A percentile compares a stretch with the other conserved stretches of the same genome.
Evolutionary conservation across 2,113 vertebrate genomes (phyloP).

Genomic region (Hippocampus barbouri): DNA sequence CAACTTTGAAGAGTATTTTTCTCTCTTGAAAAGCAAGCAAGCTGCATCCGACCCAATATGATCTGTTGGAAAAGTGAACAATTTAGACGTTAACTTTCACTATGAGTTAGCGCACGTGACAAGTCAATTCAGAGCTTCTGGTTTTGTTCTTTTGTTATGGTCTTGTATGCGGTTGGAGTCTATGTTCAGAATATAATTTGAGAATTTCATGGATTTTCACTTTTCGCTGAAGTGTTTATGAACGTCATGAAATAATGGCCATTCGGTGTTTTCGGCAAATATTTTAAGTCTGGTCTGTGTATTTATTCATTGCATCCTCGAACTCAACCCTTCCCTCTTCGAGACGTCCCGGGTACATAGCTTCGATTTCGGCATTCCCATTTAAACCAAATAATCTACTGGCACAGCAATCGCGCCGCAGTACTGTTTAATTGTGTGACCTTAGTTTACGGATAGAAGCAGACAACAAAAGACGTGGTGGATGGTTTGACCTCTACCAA

Average conservation of each 20-base stretch:
- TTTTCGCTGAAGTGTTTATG: background rate
- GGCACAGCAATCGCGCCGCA: too few relatives aligned
- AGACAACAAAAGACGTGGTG: too few relatives aligned
- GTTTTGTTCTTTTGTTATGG: background rate
- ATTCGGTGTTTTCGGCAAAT: background rate
- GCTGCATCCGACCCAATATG: background rate
- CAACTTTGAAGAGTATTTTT: background rate
- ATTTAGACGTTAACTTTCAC: background rate
- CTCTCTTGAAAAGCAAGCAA: background rate
- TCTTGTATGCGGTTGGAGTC: background rate
- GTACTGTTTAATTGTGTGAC: too few relatives aligned
- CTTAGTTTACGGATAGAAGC: too few relatives aligned
- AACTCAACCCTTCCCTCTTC: background rate
- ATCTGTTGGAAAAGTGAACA: background rate
- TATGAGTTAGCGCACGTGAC: background rate
- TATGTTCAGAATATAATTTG: too few relatives aligned
- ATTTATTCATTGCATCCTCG: too few relatives aligned
- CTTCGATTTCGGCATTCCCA: background rate
- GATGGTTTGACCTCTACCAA: too few relatives aligned
- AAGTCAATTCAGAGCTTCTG: background rate
- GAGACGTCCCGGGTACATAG: background rate
- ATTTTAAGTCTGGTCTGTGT: too few relatives aligned
- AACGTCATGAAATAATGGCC: background rate
- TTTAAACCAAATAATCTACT: background rate
- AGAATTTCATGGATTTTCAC: background rate